Conservation (phyloP, 1,140 invertebrate genomes). For the Daktulosphaira vitifoliae region DNA sequence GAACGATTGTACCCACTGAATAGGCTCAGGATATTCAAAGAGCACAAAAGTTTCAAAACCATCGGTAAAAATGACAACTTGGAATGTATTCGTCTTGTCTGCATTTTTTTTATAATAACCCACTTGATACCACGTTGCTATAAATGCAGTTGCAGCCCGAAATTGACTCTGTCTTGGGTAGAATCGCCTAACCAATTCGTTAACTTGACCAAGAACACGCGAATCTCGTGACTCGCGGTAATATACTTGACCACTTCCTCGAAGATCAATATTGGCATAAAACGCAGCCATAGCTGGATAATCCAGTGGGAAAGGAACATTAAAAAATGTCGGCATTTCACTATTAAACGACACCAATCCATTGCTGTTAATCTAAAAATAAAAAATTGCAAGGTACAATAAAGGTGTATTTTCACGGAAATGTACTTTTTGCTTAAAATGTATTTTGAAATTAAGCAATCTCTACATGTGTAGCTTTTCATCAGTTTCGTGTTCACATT, state of each 20-base stretch:
- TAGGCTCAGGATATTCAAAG: slow-evolving; percentile 75
- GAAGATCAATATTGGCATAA: slow-evolving; percentile 82
- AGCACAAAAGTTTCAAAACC: slow-evolving; percentile 72
- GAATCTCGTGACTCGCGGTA: slow-evolving; percentile 65
- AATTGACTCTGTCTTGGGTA: slow-evolving; percentile 63
- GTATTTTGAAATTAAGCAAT: too few species aligned
- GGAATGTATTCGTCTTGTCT: slow-evolving; percentile 66
- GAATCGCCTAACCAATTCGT: slow-evolving; percentile 55
- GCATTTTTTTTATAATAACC: slow-evolving; percentile 52
- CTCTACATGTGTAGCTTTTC: too few species aligned
- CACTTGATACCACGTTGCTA: slow-evolving; percentile 68
- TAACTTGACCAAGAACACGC: slow-evolving; percentile 55
- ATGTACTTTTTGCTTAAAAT: too few species aligned
- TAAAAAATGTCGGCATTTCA: slow-evolving; percentile 73
- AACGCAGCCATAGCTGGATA: slow-evolving; percentile 84
- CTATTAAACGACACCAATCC: slow-evolving; percentile 83
- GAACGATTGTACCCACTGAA: slow-evolving; percentile 81
- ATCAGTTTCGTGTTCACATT: too few species aligned
- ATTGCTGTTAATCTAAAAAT: slow-evolving; percentile 74
- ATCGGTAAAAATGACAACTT: slow-evolving; percentile 74
- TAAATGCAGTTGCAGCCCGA: slow-evolving; percentile 54
- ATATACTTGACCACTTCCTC: slow-evolving; percentile 61
- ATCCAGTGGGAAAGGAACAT: slow-evolving; percentile 80
- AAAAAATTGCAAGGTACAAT: too few species aligned
- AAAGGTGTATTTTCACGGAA: too few species aligned